Evolutionary conservation across 2,888 invertebrate species (phyloP).

Genomic region (Drosophila mulleri): DNA sequence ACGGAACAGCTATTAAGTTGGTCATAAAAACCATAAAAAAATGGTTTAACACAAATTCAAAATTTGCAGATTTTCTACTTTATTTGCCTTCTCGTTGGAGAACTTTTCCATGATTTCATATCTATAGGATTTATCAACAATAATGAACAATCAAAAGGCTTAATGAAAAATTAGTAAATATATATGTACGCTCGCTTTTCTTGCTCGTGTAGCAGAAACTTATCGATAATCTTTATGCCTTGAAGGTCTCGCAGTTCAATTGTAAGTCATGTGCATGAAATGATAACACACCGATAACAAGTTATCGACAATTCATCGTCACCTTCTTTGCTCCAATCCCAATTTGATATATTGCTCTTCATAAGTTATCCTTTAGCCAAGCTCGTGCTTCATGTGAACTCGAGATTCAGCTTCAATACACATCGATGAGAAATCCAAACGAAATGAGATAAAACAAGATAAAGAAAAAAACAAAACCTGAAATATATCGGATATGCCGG

Average conservation of each 20-base stretch:
- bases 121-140: not conserved
- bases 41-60: conserved; percentile 43
- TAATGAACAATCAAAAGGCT: not conserved
- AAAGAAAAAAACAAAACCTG: conserved; percentile 12
- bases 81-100: conserved; percentile 1
- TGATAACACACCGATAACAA: not conserved
- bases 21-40: conserved; percentile 35
- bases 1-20: conserved; percentile 15
- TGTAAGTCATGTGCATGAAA: not conserved
- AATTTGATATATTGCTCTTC: conserved; percentile 4
- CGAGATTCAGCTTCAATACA: conserved; percentile 13
- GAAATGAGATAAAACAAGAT: conserved; percentile 8
- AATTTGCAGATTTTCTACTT: conserved; percentile 1
- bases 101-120: not conserved
- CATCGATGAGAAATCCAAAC: conserved; percentile 21
- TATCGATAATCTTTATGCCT: too few relatives aligned
- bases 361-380: conserved; percentile 52
- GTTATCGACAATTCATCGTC: not conserved
- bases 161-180: too few relatives aligned
- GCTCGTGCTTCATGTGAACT: conserved; percentile 19
- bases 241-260: not conserved
- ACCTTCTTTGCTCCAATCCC: not conserved
- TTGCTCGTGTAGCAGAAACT: too few relatives aligned
- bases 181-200: too few relatives aligned
- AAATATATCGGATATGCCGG: conserved; percentile 26